Conservation (phyloP, 2,797 vertebrate species). For the Schizopygopsis malacanthus region DNA sequence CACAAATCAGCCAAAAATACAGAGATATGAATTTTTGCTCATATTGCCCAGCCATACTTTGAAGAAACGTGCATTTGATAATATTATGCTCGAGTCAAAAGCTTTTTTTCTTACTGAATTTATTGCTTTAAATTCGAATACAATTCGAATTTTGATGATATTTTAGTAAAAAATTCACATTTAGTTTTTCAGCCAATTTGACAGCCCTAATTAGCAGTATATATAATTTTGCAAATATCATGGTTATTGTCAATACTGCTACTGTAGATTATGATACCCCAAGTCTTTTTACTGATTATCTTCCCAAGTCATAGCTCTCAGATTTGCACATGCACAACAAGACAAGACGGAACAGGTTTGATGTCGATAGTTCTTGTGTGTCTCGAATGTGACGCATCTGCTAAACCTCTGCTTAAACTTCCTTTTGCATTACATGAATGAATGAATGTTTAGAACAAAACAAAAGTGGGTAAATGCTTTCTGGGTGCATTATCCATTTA, state of each 20-base stretch:
- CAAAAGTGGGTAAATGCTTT: neutral
- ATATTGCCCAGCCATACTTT: too few relatives aligned
- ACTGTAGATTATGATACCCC: neutral
- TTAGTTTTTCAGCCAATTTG: too few relatives aligned
- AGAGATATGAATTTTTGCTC: too few relatives aligned
- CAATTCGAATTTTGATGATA: too few relatives aligned
- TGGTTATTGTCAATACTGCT: neutral
- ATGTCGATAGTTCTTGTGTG: neutral
- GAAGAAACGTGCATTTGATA: too few relatives aligned
- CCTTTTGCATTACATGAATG: neutral
- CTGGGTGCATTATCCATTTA: neutral
- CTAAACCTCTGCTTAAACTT: neutral
- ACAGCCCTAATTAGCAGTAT: too few relatives aligned
- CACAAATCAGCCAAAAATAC: too few relatives aligned
- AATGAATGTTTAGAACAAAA: neutral
- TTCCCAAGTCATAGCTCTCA: neutral
- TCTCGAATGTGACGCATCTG: neutral
- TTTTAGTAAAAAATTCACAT: too few relatives aligned
- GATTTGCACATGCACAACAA: slow-evolving; percentile 2
- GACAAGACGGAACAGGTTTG: neutral
- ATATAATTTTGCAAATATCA: neutral
- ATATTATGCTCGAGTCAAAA: too few relatives aligned
- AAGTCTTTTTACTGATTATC: neutral
- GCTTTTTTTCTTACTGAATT: too few relatives aligned
- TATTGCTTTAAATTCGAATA: too few relatives aligned